Evolutionary conservation across 2,888 invertebrate species (phyloP), one percentile per base, ranked within the genome.

Genomic region (Oscheius sp.): DNA sequence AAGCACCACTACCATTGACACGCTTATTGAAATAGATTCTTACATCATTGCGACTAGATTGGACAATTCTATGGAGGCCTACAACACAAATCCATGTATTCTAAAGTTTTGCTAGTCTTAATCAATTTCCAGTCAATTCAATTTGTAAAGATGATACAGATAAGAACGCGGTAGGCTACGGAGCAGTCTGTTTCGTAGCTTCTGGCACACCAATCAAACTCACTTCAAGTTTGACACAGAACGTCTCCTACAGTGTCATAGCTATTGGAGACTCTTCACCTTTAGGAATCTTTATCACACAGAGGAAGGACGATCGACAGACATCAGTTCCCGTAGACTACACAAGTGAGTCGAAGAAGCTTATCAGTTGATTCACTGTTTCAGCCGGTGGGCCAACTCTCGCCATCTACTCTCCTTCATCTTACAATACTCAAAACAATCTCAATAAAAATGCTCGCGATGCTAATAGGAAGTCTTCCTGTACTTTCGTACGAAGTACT

Each of bases 291-390:
- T 53, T 68, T 11, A 68, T 68, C 37, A 33, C 32, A 2, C 2
- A 5, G 1, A 29, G 68, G 42, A 68, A n/a, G 1, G 68, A 68
- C 53, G 68, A 68, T 33, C 55, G 35, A 33, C 35, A 33, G 13
- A 53, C 68, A n/a, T n/a, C 68, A 11, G n/a, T 55, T n/a, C 53
- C 68, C 33, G 68, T 68, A n/a, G 33, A 55, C 29, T 68, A 68
- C 29, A 55, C 68, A 3, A 37, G 68, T 68, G 9, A 2, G 21
- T 4, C 29, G 33, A 55, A 7, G 35, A 55, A n/a, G 35, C 68
- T 3, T 21, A 55, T 55, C 10, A 2, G 21, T 4, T 50, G 10
- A 55, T 7, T 32, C 29, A n/a, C 7, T 33, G 29, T 53, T 66
- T 10, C 35, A 68, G 68, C 42, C 13, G 68, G 68, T 11, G 55